A percentile compares a stretch with the other conserved stretches of the same genome.
Conservation (phyloP, 2,797 vertebrate genomes). For the Stomatorhinus walkeri region DNA sequence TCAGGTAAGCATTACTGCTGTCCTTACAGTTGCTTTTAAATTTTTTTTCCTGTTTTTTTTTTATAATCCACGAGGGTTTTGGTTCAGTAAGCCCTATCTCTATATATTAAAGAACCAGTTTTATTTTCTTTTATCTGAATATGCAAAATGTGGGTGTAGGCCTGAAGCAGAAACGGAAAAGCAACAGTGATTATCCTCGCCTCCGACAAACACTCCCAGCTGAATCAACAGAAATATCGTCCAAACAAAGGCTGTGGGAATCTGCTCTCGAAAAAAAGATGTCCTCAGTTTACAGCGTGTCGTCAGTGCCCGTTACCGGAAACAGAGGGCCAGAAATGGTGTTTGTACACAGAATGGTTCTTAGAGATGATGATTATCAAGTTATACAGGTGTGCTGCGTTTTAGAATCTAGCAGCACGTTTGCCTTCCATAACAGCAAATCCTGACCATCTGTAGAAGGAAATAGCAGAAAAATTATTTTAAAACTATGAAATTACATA, state of each 20-base stretch:
- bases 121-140: conserved; percentile 1
- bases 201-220: background rate
- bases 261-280: background rate
- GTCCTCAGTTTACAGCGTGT: background rate
- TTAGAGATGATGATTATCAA: background rate
- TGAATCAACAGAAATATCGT: conserved; percentile 3
- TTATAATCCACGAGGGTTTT: background rate
- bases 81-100: background rate
- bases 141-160: background rate
- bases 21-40: background rate
- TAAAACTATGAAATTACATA: background rate
- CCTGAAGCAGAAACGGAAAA: background rate
- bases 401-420: background rate
- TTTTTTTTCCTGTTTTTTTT: background rate
- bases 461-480: background rate
- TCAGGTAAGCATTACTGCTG: conserved; percentile 34
- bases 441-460: background rate
- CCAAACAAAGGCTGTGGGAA: background rate
- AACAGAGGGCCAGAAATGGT: background rate
- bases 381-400: background rate
- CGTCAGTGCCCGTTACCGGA: background rate
- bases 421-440: background rate
- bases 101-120: background rate
- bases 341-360: background rate
- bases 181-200: background rate